These are phyloP conservation scores for Caenorhabditis becei DNA, from an alignment of 2,888 invertebrate genomes.

Conservation along the genomic window DNA sequence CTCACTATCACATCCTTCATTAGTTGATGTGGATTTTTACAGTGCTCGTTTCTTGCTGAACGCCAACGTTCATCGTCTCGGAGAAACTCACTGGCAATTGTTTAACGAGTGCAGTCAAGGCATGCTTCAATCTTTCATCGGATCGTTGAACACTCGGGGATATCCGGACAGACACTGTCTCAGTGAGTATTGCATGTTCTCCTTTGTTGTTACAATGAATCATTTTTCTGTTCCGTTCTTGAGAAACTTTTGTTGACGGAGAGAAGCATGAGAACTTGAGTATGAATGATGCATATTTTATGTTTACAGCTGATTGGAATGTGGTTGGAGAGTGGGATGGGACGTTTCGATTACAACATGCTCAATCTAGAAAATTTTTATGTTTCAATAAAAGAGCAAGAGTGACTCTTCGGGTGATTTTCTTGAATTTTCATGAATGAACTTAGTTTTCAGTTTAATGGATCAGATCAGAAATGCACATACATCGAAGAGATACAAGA, in stretches of 20 bases:
- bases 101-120: constrained; percentile 65
- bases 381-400: constrained; percentile 66
- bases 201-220: neutral
- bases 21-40: constrained; percentile 7
- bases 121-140: constrained; percentile 64
- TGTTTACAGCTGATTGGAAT: constrained; percentile 65
- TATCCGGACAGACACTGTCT: constrained; percentile 55
- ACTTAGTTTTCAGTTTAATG: constrained; percentile 52
- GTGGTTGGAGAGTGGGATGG: constrained; percentile 56
- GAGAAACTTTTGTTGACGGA: neutral
- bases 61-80: constrained; percentile 23
- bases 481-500: constrained; percentile 66
- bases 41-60: constrained; percentile 29
- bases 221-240: neutral
- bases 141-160: constrained; percentile 60
- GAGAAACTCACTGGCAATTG: constrained; percentile 65
- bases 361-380: constrained; percentile 60
- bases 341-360: constrained; percentile 62
- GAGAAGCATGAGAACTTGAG: constrained; percentile 3
- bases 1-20: too few relatives aligned
- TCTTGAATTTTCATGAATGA: neutral
- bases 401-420: constrained; percentile 45
- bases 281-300: neutral
- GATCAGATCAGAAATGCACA: constrained; percentile 53
- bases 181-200: constrained; percentile 44